Conservation (phyloP, 2,797 vertebrate species). For the Acipenser ruthenus region DNA sequence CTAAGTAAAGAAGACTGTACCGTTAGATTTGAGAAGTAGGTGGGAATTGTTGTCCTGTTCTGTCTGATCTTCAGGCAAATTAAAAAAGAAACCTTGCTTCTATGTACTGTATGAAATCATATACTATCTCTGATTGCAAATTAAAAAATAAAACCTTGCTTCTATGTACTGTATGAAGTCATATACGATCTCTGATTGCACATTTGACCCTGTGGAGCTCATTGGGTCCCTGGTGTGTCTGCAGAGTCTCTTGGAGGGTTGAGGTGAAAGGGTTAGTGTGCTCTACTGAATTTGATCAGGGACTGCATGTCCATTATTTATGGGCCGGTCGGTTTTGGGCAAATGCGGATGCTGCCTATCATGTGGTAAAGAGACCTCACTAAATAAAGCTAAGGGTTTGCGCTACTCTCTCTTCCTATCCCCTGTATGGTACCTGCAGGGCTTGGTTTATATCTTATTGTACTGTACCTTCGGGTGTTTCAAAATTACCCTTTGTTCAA, state of each 20-base stretch:
- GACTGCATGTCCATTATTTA: not conserved
- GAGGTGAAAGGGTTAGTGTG: not conserved
- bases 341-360: not conserved
- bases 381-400: no score
- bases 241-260: not conserved
- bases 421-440: no score
- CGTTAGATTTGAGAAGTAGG: no score
- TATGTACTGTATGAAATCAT: not conserved
- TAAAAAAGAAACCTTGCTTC: not conserved
- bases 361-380: not conserved
- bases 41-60: no score
- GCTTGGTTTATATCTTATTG: no score
- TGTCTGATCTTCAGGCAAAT: no score
- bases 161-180: not conserved
- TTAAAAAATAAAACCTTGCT: no score
- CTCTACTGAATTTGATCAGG: not conserved
- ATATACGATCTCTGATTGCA: not conserved
- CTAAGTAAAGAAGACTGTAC: no score
- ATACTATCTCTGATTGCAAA: no score
- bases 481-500: no score
- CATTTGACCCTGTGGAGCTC: not conserved
- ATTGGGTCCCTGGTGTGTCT: not conserved
- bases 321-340: not conserved
- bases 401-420: no score
- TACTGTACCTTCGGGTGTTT: no score